Evolutionary conservation across 2,888 invertebrate genomes (phyloP).

Genomic region (Troides helena): DNA sequence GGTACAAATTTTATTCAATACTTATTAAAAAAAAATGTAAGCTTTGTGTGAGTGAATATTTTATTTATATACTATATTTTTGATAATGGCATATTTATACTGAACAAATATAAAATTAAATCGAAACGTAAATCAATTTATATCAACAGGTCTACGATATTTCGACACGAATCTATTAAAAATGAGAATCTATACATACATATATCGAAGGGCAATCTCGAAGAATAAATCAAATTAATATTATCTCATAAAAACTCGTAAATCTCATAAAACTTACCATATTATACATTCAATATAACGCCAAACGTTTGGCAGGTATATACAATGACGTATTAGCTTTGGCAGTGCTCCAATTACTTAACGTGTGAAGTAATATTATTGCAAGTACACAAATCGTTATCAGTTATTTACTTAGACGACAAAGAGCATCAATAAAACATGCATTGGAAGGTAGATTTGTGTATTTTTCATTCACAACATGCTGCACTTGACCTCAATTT

Average conservation of each 20-base stretch:
- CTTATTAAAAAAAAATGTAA: no score
- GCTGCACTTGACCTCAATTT: no score
- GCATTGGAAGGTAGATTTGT: constrained; percentile 2
- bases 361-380: constrained; percentile 45
- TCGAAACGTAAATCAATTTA: not conserved
- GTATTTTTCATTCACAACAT: not conserved
- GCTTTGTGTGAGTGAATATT: no score
- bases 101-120: not conserved
- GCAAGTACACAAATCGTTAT: constrained; percentile 15
- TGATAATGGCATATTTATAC: not conserved
- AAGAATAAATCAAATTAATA: constrained; percentile 25
- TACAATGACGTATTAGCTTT: constrained; percentile 42
- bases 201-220: constrained; percentile 20
- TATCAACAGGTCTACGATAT: constrained; percentile 14
- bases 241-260: constrained; percentile 16
- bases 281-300: constrained; percentile 34
- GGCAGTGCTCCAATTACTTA: constrained; percentile 54
- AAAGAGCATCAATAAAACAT: constrained; percentile 4
- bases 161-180: not conserved
- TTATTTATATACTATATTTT: no score
- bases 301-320: constrained; percentile 43
- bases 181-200: constrained; percentile 3
- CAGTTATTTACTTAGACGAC: constrained; percentile 18
- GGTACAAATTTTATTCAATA: no score
- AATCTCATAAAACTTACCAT: constrained; percentile 18